Evolutionary conservation across 2,888 invertebrate species (phyloP).

Genomic region (Spilosoma lubricipeda): DNA sequence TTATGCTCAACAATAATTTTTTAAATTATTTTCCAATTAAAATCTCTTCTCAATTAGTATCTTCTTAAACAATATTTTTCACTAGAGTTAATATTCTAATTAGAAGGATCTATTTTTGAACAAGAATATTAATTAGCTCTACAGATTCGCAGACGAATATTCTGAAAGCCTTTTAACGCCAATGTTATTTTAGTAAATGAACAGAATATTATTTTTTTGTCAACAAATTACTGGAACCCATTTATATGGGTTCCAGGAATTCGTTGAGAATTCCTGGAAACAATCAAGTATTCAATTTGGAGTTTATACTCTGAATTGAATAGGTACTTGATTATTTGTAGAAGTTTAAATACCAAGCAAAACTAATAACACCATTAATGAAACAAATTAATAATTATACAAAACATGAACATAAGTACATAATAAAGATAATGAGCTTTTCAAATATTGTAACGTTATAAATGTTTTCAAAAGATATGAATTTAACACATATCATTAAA

Average conservation of each 20-base stretch:
- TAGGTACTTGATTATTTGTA: background rate
- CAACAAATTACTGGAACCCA: background rate
- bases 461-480: too few relatives aligned
- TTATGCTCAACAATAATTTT: too few relatives aligned
- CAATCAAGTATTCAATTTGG: too few relatives aligned
- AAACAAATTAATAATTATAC: background rate
- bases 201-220: background rate
- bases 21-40: background rate
- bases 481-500: too few relatives aligned
- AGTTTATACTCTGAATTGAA: too few relatives aligned
- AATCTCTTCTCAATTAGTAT: background rate
- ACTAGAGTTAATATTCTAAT: background rate
- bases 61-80: background rate
- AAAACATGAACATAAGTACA: too few relatives aligned
- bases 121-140: background rate
- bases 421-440: too few relatives aligned
- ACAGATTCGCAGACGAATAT: background rate
- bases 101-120: background rate
- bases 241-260: too few relatives aligned
- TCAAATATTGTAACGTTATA: too few relatives aligned
- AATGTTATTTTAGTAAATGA: background rate
- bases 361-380: too few relatives aligned
- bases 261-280: too few relatives aligned
- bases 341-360: background rate
- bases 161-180: background rate